Conservation (phyloP, 1,140 invertebrate genomes). For the Octopus bimaculoides region DNA sequence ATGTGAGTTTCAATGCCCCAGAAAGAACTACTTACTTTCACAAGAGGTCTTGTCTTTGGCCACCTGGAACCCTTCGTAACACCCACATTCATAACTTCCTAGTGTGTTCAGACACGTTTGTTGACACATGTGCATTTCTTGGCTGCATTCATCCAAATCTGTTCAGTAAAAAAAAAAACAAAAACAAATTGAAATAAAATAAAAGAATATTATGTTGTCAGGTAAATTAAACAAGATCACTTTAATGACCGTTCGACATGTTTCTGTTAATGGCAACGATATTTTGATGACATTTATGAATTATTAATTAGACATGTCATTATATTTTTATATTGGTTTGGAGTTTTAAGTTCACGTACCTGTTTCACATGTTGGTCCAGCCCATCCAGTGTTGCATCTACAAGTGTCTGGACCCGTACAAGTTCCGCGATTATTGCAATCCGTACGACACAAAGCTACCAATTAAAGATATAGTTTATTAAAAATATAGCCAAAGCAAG, state of each 20-base stretch:
- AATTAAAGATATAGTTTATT: background rate
- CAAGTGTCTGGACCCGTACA: background rate
- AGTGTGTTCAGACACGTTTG: conserved; percentile 25
- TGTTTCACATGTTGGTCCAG: conserved; percentile 4
- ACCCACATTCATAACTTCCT: conserved; percentile 21
- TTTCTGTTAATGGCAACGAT: no score
- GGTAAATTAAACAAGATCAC: no score
- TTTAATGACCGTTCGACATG: no score
- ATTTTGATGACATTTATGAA: no score
- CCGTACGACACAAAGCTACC: background rate
- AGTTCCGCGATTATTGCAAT: background rate
- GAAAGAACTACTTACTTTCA: conserved; percentile 15
- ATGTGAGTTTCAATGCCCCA: no score
- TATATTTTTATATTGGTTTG: no score
- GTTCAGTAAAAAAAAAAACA: background rate
- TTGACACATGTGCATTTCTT: conserved; percentile 59
- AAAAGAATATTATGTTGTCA: no score
- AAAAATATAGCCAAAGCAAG: background rate
- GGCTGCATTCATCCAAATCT: conserved; percentile 71
- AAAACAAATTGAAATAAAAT: no score
- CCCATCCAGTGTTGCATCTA: conserved; percentile 1
- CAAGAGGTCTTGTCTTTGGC: conserved; percentile 18
- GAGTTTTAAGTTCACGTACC: background rate
- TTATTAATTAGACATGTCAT: no score
- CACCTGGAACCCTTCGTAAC: conserved; percentile 19